Evolutionary conservation across 2,888 invertebrate species (phyloP), one percentile per base, ranked within the genome.

Genomic region (Polydrusus tereticollis): DNA sequence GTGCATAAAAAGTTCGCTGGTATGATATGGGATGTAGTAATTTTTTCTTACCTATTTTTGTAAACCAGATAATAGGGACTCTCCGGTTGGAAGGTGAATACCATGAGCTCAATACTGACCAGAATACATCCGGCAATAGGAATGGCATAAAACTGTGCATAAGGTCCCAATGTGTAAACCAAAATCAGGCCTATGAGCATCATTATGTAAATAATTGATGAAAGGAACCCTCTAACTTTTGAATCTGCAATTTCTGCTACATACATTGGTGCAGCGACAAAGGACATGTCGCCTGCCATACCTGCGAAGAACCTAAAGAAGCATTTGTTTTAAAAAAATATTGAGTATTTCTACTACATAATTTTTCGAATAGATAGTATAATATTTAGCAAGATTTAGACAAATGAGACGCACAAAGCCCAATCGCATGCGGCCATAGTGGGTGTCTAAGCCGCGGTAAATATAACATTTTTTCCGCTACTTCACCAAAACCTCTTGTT

Each of bases 231-330:
- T 47, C 85, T 72, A 14, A 85, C 82, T 65, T 82, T 82, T 50
- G 84, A 83, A 73, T 84, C 84, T 8, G 85, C 83, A 59, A 85
- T 84, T 78, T 85, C 85, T 2, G 83, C 84, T 10, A 85, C 82
- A 75, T 84, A 85, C 83, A 84, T 84, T 8, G 84, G 85, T 0
- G 83, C 83, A 2, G 84, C 81, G 3, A 85, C 85, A 71, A 84
- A 85, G 4, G 83, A 84, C 26, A 83, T 82, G 63, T 85, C 84
- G n/a, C 83, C 82, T 2, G 83, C 84, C 69, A 84, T 75, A 3
- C 85, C 85, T 3, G 81, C 79, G 20, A 84, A 67, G 60, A 83
- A 81, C 47, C 85, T 79, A 0, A 67, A 70, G 50, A 70, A 66
- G 57, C 20, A 29, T 5, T 20, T 58, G 0, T 36, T 20, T 33